Evolutionary conservation across 2,888 invertebrate genomes (phyloP).

Genomic region (Chorisops tibialis): DNA sequence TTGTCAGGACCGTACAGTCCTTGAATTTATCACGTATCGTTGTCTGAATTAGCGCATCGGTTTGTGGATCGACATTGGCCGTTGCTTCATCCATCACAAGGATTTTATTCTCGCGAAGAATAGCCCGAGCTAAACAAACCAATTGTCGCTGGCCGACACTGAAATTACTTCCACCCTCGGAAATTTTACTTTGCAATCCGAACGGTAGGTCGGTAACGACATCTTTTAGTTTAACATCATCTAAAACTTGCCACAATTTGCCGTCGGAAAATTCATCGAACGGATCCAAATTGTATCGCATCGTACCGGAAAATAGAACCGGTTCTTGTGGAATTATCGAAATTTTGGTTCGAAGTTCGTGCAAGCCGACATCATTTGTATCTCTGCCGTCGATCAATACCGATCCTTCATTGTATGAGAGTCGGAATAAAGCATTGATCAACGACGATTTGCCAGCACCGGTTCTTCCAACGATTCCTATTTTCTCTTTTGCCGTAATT

Average conservation of each 20-base stretch:
- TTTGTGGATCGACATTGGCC: conserved; percentile 88
- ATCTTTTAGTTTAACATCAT: conserved; percentile 63
- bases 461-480: conserved; percentile 69
- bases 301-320: conserved; percentile 79
- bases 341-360: conserved; percentile 70
- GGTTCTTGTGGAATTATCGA: conserved; percentile 86
- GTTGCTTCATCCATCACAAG: conserved; percentile 92
- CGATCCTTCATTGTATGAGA: conserved; percentile 73
- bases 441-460: conserved; percentile 72
- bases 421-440: conserved; percentile 70
- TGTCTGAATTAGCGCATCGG: conserved; percentile 77
- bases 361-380: conserved; percentile 67
- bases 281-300: conserved; percentile 87
- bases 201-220: conserved; percentile 62
- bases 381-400: conserved; percentile 78
- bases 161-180: conserved; percentile 78
- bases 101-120: conserved; percentile 78
- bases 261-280: conserved; percentile 76
- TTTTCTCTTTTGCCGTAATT: conserved; percentile 64
- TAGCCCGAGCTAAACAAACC: conserved; percentile 84
- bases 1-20: conserved; percentile 82
- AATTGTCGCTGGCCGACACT: conserved; percentile 89
- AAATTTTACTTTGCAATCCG: conserved; percentile 68
- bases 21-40: conserved; percentile 75
- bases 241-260: conserved; percentile 70